Base-by-base conservation (phyloP, 2,797 vertebrate species). In the Phoebastria nigripes region DNA sequence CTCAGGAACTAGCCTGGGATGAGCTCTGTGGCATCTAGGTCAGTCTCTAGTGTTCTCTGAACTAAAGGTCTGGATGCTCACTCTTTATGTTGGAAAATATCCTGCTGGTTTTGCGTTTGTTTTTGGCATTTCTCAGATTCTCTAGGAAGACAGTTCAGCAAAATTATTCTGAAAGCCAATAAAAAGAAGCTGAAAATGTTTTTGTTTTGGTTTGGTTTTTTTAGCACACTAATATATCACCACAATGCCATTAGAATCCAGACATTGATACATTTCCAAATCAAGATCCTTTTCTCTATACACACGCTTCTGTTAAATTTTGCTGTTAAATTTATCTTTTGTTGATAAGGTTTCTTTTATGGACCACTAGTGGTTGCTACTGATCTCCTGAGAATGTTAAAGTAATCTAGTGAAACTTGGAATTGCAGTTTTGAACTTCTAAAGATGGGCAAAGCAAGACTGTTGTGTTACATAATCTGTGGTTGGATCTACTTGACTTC, bases 121-220 rank as follows among this genome's bases (percentile, higher is more conserved):
- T 88, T 92, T 93, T 96, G 93, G 73, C 81, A 81, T 47, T 71
- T 90, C 54, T 90, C 58, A 47, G 76, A 35, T 95, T 93, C 54
- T 94, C 94, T 91, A 94, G 72, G 79, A 93, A 96, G 82, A 19
- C 12, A 37, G n/a, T 24, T 92, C 37, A 93, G 86, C 37, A 89
- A 83, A 93, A 76, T 58, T 74, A 20, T 46, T 58, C 61, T 85
- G 37, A 78, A 89, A 93, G 39, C 54, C 6, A 22, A 18, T 56
- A 72, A 89, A 92, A 90, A 85, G 62, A 78, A 82, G 35, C 15
- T 80, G 54, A 62, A 58, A 55, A 65, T 31, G 2, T 12, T 31
- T n/a, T 26, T 28, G 25, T 39, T 58, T n/a, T 21, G 2, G 5
- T 11, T 24, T 33, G 33, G 33, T 26, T 55, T 58, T 78, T 91